Evolutionary conservation across 2,888 invertebrate genomes (phyloP), one percentile per base, ranked within the genome.

Genomic region (Rotaria sp.): DNA sequence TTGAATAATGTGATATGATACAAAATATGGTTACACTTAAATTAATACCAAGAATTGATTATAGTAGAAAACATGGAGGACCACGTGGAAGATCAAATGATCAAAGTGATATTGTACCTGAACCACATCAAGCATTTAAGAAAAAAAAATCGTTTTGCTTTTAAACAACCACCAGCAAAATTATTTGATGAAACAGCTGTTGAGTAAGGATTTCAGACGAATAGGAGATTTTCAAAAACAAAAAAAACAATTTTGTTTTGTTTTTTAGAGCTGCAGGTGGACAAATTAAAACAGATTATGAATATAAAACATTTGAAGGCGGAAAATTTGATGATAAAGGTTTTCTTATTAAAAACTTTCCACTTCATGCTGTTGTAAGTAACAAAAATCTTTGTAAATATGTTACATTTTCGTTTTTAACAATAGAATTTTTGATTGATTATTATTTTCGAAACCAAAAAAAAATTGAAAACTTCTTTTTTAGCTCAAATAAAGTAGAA

Each of bases 21-120:
- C 97, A 98, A 90, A 99, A 98, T 91, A 95, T 96, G 90, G 97
- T 97, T 0, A 96, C 96, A 91, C 92, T 99, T 57, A 97, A 97
- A 90, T 92, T 99, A 41, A 92, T 99, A n/a, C 99, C 99, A 0
- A 93, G 99, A 88, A 96, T 99, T 89, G 99, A 99, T 90, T 99
- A 99, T 90, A 96, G 96, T 0, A 93, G 96, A 88, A 94, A 95
- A 88, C 93, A 99, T 89, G 98, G 98, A 7, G 96, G 97, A 59
- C 50, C 50, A 48, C 26, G 38, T 7, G 80, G 48, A n/a, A 35
- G 7, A 35, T 15, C 41, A 18, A 75, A 55, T 38, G 52, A 48
- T 30, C 24, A 30, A 52, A 86, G 50, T 30, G n/a, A 84, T n/a
- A 45, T 45, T 80, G 85, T 45, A n/a, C 26, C n/a, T 15, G 26